phyloP scores from a whole-genome alignment of 2,113 vertebrate species.

The Crotalus horridus region DNA sequence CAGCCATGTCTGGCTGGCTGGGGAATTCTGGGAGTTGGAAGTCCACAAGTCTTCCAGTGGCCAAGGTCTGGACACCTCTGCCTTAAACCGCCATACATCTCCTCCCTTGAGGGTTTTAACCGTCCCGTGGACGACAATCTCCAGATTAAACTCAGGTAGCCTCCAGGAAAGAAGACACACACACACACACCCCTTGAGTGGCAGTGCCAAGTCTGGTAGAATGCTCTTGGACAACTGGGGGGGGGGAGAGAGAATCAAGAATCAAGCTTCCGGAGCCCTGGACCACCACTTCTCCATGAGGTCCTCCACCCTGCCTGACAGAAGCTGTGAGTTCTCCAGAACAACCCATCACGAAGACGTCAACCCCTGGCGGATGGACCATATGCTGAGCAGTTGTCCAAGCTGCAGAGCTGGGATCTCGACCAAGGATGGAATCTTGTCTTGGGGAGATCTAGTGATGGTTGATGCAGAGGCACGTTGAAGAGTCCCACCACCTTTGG shows the following conservation, averaged over 20 bases:
- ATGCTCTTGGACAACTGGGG: background rate
- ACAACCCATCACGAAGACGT: background rate
- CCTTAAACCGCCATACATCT: background rate
- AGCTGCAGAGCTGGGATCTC: background rate
- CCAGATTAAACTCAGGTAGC: background rate
- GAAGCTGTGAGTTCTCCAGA: background rate
- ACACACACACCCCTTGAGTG: background rate
- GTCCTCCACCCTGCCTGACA: background rate
- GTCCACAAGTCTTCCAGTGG: no score
- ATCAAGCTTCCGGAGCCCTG: background rate
- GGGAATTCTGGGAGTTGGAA: no score
- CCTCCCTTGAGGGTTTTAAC: background rate
- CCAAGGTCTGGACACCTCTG: background rate
- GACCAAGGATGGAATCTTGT: background rate
- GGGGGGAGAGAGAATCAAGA: no score
- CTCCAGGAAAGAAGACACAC: no score
- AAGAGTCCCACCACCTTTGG: background rate
- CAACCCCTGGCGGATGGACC: background rate
- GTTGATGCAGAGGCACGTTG: background rate
- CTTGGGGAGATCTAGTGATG: background rate
- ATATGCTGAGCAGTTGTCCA: rapidly evolving
- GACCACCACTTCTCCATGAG: background rate
- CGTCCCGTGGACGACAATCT: background rate
- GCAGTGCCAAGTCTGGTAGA: background rate
- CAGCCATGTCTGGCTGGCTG: no score